Evolutionary conservation across 1,140 invertebrate species (phyloP).

Genomic region (Bombus picipes): DNA sequence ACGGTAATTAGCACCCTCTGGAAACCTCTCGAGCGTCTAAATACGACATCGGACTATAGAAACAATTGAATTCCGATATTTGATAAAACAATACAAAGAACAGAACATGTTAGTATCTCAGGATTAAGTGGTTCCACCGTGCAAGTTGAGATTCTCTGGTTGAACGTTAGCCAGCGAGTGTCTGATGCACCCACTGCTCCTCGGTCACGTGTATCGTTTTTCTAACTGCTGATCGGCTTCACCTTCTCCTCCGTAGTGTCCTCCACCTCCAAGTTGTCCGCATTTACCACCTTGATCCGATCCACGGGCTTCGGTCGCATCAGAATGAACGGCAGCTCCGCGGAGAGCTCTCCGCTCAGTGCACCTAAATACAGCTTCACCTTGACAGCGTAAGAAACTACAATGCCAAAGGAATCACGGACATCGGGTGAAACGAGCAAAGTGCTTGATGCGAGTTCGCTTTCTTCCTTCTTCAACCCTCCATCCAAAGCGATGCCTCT

Average conservation of each 20-base stretch:
- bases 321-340: constrained; percentile 98
- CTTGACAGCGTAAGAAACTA: constrained; percentile 95
- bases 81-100: neutral
- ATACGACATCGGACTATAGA: neutral
- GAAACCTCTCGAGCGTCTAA: neutral
- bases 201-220: neutral
- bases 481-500: constrained; percentile 97
- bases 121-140: neutral
- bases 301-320: constrained; percentile 94
- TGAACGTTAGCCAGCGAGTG: constrained; percentile 11
- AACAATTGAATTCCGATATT: neutral
- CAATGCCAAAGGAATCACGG: constrained; percentile 93
- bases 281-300: constrained; percentile 74
- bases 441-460: constrained; percentile 97
- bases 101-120: neutral
- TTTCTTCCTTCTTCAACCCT: constrained; percentile 92
- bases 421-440: constrained; percentile 91
- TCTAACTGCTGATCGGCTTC: constrained; percentile 58
- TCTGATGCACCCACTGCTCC: neutral
- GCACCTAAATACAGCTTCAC: constrained; percentile 97
- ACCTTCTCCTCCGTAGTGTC: constrained; percentile 56
- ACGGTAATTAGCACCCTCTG: too few relatives aligned
- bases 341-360: constrained; percentile 95
- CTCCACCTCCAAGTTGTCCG: constrained; percentile 62
- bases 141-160: neutral